phyloP scores from a whole-genome alignment of 2,888 invertebrate genomes.

The Phengaris alcon region DNA sequence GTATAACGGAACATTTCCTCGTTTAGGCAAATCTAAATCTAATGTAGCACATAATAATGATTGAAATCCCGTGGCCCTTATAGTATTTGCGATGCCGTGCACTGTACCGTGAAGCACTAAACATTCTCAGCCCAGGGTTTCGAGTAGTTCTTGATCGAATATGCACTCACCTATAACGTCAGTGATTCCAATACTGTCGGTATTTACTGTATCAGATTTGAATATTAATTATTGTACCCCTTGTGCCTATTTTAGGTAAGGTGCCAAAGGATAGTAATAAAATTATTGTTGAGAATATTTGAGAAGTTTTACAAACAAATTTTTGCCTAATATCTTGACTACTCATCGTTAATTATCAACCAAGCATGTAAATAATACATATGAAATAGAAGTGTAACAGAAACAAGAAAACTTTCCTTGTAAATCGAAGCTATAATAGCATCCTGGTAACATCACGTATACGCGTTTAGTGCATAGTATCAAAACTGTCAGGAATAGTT shows the following conservation, averaged over 20 bases:
- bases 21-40: conserved; percentile 18
- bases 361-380: no score
- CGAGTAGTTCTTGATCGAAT: conserved; percentile 32
- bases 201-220: conserved; percentile 1
- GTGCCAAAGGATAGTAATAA: no score
- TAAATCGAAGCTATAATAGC: not conserved
- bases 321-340: no score
- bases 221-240: not conserved
- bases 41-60: conserved; percentile 12
- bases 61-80: conserved; percentile 12
- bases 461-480: not conserved
- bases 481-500: conserved; percentile 2
- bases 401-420: conserved; percentile 6
- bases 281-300: no score
- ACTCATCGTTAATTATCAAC: no score
- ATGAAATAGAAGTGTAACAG: not conserved
- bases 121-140: conserved; percentile 30
- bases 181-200: conserved; percentile 23
- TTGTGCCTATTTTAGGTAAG: no score
- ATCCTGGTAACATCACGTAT: not conserved
- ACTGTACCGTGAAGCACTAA: conserved; percentile 29
- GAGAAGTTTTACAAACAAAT: no score
- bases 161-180: conserved; percentile 25
- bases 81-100: conserved; percentile 21
- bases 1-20: not conserved